A percentile compares a stretch with the other conserved stretches of the same genome.
Evolutionary conservation across 2,113 vertebrate genomes (phyloP).

Genomic region (Siniperca chuatsi): DNA sequence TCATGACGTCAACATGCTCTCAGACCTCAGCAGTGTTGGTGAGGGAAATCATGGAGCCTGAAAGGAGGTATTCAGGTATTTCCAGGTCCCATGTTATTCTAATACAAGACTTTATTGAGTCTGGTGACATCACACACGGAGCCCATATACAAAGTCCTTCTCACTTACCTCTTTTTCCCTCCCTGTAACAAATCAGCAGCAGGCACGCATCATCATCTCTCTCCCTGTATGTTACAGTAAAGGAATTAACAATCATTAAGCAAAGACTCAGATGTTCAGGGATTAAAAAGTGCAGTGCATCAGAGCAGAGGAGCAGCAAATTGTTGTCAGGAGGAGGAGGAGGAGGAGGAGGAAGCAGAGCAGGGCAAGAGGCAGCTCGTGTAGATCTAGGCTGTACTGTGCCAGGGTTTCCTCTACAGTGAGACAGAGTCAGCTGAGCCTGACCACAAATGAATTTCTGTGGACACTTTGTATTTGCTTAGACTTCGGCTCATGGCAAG

Average conservation of each 20-base stretch:
- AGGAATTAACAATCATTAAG: conserved; percentile 58
- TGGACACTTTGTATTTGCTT: neutral
- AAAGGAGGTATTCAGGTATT: neutral
- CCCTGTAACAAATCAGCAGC: neutral
- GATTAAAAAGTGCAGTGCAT: conserved; percentile 58
- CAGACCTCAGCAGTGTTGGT: neutral
- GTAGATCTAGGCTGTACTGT: neutral
- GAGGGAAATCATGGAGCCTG: neutral
- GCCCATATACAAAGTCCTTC: neutral
- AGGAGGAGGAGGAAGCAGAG: neutral
- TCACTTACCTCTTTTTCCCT: neutral
- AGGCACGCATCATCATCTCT: neutral
- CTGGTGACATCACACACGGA: neutral
- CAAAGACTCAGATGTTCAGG: conserved; percentile 40
- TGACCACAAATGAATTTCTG: conserved; percentile 1
- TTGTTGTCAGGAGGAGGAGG: conserved; percentile 52
- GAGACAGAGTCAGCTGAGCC: conserved; percentile 18
- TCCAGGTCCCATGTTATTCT: neutral
- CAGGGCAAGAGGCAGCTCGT: neutral
- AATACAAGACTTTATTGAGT: neutral
- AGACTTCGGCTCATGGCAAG: neutral
- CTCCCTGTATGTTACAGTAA: neutral
- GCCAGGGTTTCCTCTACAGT: conserved; percentile 1
- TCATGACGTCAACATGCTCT: neutral
- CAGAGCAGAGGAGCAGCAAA: conserved; percentile 53